Evolutionary conservation across 2,888 invertebrate species (phyloP).

Genomic region (Plagiodera versicolora): DNA sequence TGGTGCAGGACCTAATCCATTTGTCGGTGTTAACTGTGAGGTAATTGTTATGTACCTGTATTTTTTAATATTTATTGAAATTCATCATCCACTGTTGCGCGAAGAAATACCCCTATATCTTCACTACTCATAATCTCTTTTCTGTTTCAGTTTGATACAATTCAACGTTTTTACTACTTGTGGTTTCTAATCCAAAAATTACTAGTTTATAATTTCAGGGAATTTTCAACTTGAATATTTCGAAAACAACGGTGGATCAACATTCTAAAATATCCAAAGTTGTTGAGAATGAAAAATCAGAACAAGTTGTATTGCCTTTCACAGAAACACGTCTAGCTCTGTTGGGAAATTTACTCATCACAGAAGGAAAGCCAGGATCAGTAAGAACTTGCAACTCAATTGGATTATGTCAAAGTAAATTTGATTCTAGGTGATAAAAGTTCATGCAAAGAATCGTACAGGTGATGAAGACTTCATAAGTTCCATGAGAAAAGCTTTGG

Average conservation of each 20-base stretch:
- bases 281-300: constrained; percentile 60
- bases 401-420: not conserved
- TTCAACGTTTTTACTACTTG: too few relatives aligned
- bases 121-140: too few relatives aligned
- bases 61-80: too few relatives aligned
- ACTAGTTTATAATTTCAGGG: constrained; percentile 59
- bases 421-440: constrained; percentile 65
- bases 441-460: constrained; percentile 72
- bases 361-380: constrained; percentile 73
- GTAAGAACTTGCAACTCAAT: constrained; percentile 51
- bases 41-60: constrained; percentile 23
- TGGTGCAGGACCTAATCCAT: constrained; percentile 88
- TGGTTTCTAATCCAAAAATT: too few relatives aligned
- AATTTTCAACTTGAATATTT: constrained; percentile 72
- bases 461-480: constrained; percentile 78
- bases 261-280: constrained; percentile 75
- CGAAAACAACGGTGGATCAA: constrained; percentile 65
- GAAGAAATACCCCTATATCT: too few relatives aligned
- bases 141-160: too few relatives aligned
- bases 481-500: constrained; percentile 73
- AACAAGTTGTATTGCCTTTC: constrained; percentile 65
- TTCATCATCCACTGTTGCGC: too few relatives aligned
- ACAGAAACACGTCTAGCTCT: constrained; percentile 78
- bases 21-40: constrained; percentile 83
- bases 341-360: constrained; percentile 77